phyloP scores from a whole-genome alignment of 2,797 vertebrate species.

The Carapus acus region DNA sequence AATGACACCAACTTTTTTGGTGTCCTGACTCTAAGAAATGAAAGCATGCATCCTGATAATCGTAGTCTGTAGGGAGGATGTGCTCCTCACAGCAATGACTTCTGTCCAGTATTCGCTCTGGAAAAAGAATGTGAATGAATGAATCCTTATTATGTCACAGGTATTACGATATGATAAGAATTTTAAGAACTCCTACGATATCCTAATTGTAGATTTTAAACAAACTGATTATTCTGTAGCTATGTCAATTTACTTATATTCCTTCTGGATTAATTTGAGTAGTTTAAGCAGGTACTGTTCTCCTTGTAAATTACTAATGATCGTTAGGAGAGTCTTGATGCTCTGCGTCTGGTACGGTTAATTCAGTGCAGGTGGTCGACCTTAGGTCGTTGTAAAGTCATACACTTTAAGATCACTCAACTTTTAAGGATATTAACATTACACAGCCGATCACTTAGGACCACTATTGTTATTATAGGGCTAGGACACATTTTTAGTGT shows the following conservation, averaged over 20 bases:
- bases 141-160: constrained; percentile 15
- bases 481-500: not conserved
- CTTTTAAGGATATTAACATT: no score
- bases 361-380: no score
- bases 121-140: constrained; percentile 30
- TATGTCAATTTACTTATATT: constrained; percentile 42
- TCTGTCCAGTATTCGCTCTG: constrained; percentile 15
- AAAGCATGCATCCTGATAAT: not conserved
- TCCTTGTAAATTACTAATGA: constrained; percentile 25
- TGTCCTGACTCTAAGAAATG: not conserved
- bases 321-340: constrained; percentile 28
- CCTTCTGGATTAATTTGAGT: constrained; percentile 26
- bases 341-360: constrained; percentile 42
- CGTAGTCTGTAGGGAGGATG: constrained; percentile 11
- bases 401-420: constrained; percentile 31
- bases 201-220: constrained; percentile 8
- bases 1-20: constrained; percentile 1
- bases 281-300: constrained; percentile 41
- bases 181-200: constrained; percentile 32
- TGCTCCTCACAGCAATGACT: constrained; percentile 7
- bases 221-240: constrained; percentile 6
- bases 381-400: constrained; percentile 14
- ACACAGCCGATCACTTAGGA: constrained; percentile 13
- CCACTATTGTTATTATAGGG: constrained; percentile 5
- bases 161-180: constrained; percentile 26